Base-by-base conservation (phyloP, 2,797 vertebrate genomes). In the Nannoperca australis region DNA sequence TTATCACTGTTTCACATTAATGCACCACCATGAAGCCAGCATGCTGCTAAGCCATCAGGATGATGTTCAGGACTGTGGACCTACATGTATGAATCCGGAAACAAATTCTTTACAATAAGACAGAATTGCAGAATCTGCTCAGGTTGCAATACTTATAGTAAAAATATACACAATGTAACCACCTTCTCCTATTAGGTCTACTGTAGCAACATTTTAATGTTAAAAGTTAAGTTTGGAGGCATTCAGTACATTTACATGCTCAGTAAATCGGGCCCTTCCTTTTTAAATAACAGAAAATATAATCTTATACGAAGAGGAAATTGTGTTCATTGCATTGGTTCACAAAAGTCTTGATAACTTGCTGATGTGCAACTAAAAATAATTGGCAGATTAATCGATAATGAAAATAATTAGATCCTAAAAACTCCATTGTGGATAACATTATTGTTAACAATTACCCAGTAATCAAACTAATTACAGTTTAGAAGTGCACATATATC, bases 1-100 rank as follows among this genome's bases (percentile, higher is more conserved):
- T 85, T 84, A 89, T 90, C 79, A 24, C 73, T 50, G 38, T 65
- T 82, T 78, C 47, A 68, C 78, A 69, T 78, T 70, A 67, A 78
- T 63, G 42, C 61, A 38, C 22, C 12, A 20, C 40, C 32, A 20
- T 51, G 60, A 78, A 78, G 53, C 54, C 61, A 76, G 63, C 70
- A 64, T 70, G 73, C 59, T 61, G 69, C 78, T n/a, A 79, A 80
- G 67, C 13, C 60, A 82, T 76, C 58, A 51, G 8, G 7, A 53
- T 27, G 42, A 60, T 58, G 34, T 49, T n/a, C 40, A 47, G 10
- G n/a, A 15, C 42, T 63, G 27, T 56, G 17, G 10, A 44, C n/a
- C 34, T 49, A 72, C 53, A 61, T 51, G 18, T 22, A 12, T 14
- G 12, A 73, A 45, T 27, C 5, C 2, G 27, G 24, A 38, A 64